Percentiles rank a stretch among this genome's conserved stretches.
phyloP scores from a whole-genome alignment of 2,797 vertebrate species.

The Myripristis murdjan region DNA sequence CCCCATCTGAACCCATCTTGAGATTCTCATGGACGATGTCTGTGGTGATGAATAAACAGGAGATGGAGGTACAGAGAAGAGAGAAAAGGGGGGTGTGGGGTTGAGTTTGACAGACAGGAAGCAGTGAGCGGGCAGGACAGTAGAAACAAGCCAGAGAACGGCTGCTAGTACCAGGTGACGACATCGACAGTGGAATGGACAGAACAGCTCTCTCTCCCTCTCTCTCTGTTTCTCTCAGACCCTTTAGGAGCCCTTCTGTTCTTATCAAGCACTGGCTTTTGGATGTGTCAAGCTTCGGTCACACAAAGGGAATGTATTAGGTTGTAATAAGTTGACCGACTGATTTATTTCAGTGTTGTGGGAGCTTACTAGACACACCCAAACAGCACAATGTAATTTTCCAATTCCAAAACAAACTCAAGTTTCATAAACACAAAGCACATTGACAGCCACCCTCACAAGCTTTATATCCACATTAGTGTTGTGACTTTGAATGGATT shows the following conservation, averaged over 20 bases:
- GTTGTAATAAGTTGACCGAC: conserved; percentile 41
- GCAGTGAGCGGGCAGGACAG: conserved; percentile 34
- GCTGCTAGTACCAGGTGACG: conserved; percentile 8
- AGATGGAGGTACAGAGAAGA: neutral
- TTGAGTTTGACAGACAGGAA: conserved; percentile 24
- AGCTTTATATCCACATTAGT: conserved; percentile 6
- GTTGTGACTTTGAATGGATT: conserved; percentile 11
- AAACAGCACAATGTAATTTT: conserved; percentile 38
- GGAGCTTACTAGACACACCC: conserved; percentile 29
- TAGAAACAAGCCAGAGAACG: conserved; percentile 16
- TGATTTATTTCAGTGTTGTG: conserved; percentile 21
- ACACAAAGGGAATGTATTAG: conserved; percentile 16
- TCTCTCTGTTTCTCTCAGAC: too few species aligned
- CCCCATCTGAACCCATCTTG: conserved; percentile 97
- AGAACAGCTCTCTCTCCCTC: conserved; percentile 23
- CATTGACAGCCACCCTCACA: neutral
- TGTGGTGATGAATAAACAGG: conserved; percentile 53
- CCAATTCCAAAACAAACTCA: conserved; percentile 24
- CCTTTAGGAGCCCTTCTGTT: conserved; percentile 27
- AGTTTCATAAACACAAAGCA: conserved; percentile 18
- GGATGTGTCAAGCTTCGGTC: neutral
- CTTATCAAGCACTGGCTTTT: conserved; percentile 16
- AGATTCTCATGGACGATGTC: conserved; percentile 98
- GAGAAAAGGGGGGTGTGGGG: conserved; percentile 5
- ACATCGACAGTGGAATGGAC: conserved; percentile 31